Conservation (phyloP, 2,113 vertebrate species). For the Uria lomvia region DNA sequence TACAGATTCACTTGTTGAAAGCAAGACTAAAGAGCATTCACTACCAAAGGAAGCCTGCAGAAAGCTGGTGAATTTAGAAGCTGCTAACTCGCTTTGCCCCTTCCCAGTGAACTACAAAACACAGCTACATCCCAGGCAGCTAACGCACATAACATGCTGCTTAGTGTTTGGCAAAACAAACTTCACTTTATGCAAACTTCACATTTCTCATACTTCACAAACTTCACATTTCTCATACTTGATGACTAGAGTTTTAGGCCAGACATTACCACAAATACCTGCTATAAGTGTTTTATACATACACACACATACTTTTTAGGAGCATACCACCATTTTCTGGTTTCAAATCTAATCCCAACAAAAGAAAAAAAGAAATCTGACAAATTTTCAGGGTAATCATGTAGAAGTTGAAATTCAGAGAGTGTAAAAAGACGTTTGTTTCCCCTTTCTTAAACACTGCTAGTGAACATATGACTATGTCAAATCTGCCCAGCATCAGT, state of each 20-base stretch:
- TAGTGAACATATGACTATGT: background rate
- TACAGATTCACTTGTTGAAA: background rate
- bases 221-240: background rate
- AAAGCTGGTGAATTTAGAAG: background rate
- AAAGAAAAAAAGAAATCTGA: background rate
- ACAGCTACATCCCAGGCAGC: background rate
- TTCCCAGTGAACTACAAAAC: background rate
- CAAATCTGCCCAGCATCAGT: background rate
- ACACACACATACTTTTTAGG: background rate
- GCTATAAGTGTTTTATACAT: background rate
- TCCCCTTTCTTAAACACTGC: background rate
- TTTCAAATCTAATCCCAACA: background rate
- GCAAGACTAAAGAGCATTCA: background rate
- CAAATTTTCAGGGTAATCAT: background rate
- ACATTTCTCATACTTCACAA: background rate
- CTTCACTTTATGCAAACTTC: background rate
- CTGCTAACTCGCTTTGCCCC: background rate
- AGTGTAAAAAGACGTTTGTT: background rate
- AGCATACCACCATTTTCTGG: background rate
- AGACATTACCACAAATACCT: background rate
- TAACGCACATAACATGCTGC: background rate
- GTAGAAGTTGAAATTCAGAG: background rate
- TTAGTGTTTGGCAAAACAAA: background rate
- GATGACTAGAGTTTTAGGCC: background rate
- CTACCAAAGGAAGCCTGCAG: background rate